phyloP scores from a whole-genome alignment of 2,797 vertebrate genomes.

The Xiphorhynchus erythropygius region DNA sequence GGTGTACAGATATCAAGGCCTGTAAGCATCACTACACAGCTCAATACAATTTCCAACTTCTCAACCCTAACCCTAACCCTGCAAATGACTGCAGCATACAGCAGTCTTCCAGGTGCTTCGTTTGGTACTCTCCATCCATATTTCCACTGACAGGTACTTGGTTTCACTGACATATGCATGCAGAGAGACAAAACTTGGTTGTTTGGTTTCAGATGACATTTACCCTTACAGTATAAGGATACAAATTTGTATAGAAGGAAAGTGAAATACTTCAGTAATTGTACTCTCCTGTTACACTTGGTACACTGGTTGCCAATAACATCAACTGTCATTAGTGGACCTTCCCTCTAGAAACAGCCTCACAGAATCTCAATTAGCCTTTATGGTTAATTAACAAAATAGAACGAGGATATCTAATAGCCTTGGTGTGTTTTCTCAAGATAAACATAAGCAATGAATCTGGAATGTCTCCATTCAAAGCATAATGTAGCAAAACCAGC shows the following conservation, averaged over 20 bases:
- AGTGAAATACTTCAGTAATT: not conserved
- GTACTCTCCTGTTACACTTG: not conserved
- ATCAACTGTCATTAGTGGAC: not conserved
- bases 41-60: not conserved
- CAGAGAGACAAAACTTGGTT: not conserved
- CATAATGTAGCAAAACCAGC: fast-evolving
- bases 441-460: not conserved
- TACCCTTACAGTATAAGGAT: not conserved
- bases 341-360: not conserved
- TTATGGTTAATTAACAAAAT: not conserved
- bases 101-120: not conserved
- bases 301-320: not conserved
- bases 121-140: not conserved
- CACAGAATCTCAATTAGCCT: not conserved
- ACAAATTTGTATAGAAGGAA: not conserved
- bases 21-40: not conserved
- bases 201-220: not conserved
- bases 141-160: fast-evolving
- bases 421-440: not conserved
- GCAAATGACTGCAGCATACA: not conserved
- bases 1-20: not conserved
- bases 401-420: not conserved
- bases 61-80: no score
- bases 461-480: not conserved
- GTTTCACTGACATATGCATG: fast-evolving